A percentile compares a stretch with the other conserved stretches of the same genome.
These are phyloP conservation scores for Spheniscus mendiculus DNA, from an alignment of 2,113 vertebrate species.

Conservation along the genomic window DNA sequence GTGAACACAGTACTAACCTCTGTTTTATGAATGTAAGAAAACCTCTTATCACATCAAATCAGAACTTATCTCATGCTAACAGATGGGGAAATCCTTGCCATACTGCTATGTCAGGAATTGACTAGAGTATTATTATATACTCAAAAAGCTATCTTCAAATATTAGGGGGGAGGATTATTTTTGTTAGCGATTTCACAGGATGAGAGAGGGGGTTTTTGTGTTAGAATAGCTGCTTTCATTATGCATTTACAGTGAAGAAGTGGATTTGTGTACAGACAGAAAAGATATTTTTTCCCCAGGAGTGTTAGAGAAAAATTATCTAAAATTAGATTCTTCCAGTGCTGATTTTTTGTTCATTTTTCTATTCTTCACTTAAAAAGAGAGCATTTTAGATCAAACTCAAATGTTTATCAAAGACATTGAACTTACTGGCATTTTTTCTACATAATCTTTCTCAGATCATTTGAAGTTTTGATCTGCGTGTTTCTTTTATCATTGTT, in stretches of 20 bases:
- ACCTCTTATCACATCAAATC: conserved; percentile 35
- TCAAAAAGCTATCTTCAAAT: background rate
- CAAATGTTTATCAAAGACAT: background rate
- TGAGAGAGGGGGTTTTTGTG: background rate
- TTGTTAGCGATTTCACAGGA: background rate
- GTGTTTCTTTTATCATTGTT: background rate
- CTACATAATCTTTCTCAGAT: background rate
- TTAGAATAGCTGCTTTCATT: background rate
- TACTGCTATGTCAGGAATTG: background rate
- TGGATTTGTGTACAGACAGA: background rate
- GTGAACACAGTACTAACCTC: background rate
- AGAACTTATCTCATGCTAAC: background rate
- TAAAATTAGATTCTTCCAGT: background rate
- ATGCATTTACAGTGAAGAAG: background rate
- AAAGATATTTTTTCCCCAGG: background rate
- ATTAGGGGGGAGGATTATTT: background rate
- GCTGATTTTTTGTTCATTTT: background rate
- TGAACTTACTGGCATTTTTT: background rate
- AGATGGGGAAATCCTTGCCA: background rate
- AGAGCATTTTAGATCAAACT: background rate
- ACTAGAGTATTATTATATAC: background rate
- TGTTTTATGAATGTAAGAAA: background rate
- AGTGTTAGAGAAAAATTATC: background rate
- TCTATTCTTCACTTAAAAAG: background rate
- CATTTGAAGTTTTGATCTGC: background rate